Percentiles rank a stretch among this genome's conserved stretches.
Evolutionary conservation across 2,113 vertebrate genomes (phyloP).

Genomic region (Anolis sagrei): DNA sequence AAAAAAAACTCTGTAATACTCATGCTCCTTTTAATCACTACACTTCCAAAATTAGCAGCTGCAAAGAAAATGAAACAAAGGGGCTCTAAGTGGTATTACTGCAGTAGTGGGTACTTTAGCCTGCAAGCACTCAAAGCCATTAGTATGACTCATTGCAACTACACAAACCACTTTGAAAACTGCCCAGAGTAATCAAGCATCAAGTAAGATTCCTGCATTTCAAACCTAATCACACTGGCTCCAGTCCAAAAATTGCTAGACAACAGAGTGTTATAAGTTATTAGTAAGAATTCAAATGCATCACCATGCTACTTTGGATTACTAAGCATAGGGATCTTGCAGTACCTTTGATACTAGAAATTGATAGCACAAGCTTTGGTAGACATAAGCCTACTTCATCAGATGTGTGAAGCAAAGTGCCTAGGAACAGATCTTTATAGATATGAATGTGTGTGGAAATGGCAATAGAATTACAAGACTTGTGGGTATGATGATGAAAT

Average conservation of each 20-base stretch:
- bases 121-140: slow-evolving; percentile 23
- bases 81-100: background rate
- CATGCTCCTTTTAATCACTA: background rate
- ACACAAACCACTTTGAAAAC: slow-evolving; percentile 2
- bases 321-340: no score
- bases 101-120: background rate
- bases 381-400: no score
- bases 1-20: background rate
- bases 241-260: background rate
- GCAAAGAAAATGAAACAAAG: background rate
- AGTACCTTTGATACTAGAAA: no score
- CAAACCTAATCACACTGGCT: background rate
- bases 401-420: no score
- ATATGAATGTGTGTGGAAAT: no score
- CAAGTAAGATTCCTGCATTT: slow-evolving; percentile 16
- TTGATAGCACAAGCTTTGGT: no score
- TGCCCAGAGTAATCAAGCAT: slow-evolving; percentile 11
- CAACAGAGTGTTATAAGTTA: background rate
- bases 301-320: no score
- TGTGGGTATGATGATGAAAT: no score
- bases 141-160: slow-evolving; percentile 15
- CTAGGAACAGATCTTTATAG: no score
- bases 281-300: background rate
- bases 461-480: no score
- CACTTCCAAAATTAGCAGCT: background rate